These are phyloP conservation scores for Leptoteleia sp. DNA, from an alignment of 1,140 invertebrate species.

Conservation along the genomic window DNA sequence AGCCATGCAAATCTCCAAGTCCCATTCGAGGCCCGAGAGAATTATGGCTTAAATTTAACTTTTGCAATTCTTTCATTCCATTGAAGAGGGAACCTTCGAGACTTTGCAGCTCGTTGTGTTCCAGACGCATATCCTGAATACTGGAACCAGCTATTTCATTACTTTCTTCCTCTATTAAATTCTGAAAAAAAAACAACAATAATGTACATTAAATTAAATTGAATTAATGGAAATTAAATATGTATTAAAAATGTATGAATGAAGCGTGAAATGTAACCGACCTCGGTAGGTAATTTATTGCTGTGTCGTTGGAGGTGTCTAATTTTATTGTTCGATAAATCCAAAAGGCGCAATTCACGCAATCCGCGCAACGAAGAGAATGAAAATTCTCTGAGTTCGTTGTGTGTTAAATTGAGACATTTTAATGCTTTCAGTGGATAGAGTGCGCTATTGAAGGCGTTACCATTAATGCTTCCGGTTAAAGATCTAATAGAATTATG, in stretches of 20 bases:
- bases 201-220: too few species aligned
- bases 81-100: conserved; percentile 87
- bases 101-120: conserved; percentile 86
- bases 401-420: conserved; percentile 88
- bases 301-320: conserved; percentile 82
- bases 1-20: conserved; percentile 87
- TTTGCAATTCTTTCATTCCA: conserved; percentile 86
- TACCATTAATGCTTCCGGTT: conserved; percentile 73
- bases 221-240: too few species aligned
- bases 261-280: conserved; percentile 63
- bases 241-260: neutral
- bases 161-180: conserved; percentile 86
- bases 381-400: conserved; percentile 88
- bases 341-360: conserved; percentile 84
- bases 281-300: conserved; percentile 83
- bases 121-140: conserved; percentile 86
- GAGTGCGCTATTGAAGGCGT: conserved; percentile 85
- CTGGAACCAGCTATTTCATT: conserved; percentile 80
- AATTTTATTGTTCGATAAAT: conserved; percentile 89
- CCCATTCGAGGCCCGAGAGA: conserved; percentile 85
- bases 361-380: conserved; percentile 88
- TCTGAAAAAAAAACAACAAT: conserved; percentile 80
- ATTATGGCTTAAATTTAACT: conserved; percentile 88
- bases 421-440: conserved; percentile 85
- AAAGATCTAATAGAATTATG: conserved; percentile 86